Conservation (phyloP, 2,797 vertebrate genomes). For the Intellagama lesueurii region DNA sequence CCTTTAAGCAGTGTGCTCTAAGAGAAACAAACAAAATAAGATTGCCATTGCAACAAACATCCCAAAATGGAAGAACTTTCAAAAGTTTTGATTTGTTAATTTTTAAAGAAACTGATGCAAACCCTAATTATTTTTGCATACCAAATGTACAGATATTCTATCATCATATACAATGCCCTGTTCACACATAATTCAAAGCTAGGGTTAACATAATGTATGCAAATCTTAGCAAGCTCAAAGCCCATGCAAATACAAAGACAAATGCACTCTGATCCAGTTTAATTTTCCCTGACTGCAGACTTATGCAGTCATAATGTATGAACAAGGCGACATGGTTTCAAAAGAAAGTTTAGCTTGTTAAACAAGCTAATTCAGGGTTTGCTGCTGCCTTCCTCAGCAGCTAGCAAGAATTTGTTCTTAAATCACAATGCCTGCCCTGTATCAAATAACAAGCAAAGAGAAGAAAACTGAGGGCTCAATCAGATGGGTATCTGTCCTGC, state of each 20-base stretch:
- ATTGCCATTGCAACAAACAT: neutral
- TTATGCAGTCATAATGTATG: neutral
- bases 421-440: neutral
- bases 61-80: neutral
- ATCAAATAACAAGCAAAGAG: neutral
- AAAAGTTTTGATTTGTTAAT: neutral
- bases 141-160: neutral
- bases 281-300: neutral
- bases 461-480: neutral
- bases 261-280: neutral
- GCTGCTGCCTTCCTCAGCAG: neutral
- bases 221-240: neutral
- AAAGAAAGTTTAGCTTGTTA: neutral
- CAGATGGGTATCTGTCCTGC: too few species aligned
- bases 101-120: neutral
- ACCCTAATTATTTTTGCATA: neutral
- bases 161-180: neutral
- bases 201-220: neutral
- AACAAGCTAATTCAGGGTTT: neutral
- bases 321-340: neutral
- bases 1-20: conserved; percentile 91
- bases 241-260: neutral
- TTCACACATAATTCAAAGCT: neutral
- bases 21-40: conserved; percentile 46
- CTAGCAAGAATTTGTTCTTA: neutral